phyloP scores from a whole-genome alignment of 2,888 invertebrate genomes.

The Calameuta pallipes region DNA sequence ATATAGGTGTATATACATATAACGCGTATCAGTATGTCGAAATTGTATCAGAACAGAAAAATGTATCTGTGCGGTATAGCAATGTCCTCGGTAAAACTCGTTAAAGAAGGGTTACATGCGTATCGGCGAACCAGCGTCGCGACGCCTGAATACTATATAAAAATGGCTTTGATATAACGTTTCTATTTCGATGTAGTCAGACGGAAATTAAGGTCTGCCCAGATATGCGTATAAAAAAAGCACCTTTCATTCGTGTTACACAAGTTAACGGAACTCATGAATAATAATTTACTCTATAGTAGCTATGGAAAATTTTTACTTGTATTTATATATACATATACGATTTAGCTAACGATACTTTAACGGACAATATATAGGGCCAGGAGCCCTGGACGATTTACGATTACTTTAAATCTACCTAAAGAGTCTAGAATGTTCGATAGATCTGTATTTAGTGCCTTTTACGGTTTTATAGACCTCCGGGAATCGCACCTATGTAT shows the following conservation, averaged over 20 bases:
- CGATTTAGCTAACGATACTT: not conserved
- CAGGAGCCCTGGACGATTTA: not conserved
- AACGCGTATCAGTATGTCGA: not conserved
- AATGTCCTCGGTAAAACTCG: not conserved
- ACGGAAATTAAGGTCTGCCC: not conserved
- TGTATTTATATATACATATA: not conserved
- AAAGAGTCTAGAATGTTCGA: not conserved
- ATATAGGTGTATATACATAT: not conserved
- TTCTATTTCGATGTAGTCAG: not conserved
- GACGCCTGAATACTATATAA: not conserved
- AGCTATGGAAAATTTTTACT: not conserved
- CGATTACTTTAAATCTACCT: not conserved
- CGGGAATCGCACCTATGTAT: not conserved
- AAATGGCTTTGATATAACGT: not conserved
- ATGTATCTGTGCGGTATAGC: not conserved
- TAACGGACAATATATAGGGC: not conserved
- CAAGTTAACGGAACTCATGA: not conserved
- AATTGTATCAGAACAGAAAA: not conserved
- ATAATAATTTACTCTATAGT: not conserved
- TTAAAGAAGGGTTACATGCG: not conserved
- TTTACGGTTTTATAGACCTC: not conserved
- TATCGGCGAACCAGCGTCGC: not conserved
- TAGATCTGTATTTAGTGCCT: not conserved
- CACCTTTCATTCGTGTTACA: not conserved
- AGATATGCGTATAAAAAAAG: not conserved